Conservation (phyloP, 2,888 invertebrate species). For the Campoletis raptor region DNA sequence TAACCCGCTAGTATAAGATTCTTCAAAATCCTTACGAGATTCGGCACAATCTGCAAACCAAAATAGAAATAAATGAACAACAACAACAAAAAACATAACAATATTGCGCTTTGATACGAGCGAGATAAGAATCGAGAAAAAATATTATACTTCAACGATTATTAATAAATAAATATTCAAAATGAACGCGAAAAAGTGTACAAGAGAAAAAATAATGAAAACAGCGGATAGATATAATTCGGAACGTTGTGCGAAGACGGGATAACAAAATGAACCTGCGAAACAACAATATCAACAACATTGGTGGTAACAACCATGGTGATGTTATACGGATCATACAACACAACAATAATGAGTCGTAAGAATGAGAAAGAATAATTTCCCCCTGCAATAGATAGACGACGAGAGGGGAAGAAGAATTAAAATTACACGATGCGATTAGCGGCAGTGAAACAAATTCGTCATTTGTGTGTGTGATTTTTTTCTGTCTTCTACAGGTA, state of each 20-base stretch:
- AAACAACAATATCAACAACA: slow-evolving; percentile 52
- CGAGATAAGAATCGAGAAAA: background rate
- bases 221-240: slow-evolving; percentile 34
- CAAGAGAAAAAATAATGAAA: slow-evolving; percentile 6
- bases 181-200: slow-evolving; percentile 24
- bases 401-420: slow-evolving; percentile 21
- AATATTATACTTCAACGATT: background rate
- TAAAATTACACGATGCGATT: slow-evolving; percentile 21
- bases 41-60: slow-evolving; percentile 96
- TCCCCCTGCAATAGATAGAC: slow-evolving; percentile 45
- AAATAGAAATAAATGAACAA: slow-evolving; percentile 20
- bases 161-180: background rate
- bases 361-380: slow-evolving; percentile 35
- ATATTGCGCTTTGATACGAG: background rate
- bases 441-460: slow-evolving; percentile 22
- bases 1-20: slow-evolving; percentile 99
- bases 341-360: slow-evolving; percentile 20
- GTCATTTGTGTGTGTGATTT: background rate
- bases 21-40: slow-evolving; percentile 98
- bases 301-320: slow-evolving; percentile 42
- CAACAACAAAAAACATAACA: background rate
- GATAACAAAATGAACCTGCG: slow-evolving; percentile 51
- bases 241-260: slow-evolving; percentile 56
- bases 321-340: background rate
- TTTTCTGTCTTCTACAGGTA: background rate